Percentiles rank a stretch among this genome's conserved stretches.
phyloP scores from a whole-genome alignment of 2,888 invertebrate species.

The Xylocampa areola region DNA sequence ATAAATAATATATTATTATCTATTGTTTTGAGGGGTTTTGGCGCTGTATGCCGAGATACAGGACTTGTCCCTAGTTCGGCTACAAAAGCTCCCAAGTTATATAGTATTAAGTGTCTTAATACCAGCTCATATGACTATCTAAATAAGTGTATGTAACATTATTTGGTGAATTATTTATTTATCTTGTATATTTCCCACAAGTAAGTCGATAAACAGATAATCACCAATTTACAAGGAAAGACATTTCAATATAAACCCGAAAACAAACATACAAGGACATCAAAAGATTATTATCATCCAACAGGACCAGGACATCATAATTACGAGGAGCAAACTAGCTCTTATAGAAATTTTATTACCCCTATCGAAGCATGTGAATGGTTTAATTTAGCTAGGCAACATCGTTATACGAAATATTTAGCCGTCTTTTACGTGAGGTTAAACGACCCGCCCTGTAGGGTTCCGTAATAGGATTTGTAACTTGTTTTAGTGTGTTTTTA shows the following conservation, averaged over 20 bases:
- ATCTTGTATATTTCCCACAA: too few relatives aligned
- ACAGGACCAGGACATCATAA: slow-evolving; percentile 25
- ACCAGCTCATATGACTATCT: too few relatives aligned
- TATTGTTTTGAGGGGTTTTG: too few relatives aligned
- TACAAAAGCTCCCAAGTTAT: too few relatives aligned
- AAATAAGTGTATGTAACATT: too few relatives aligned
- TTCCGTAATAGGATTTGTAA: slow-evolving; percentile 60
- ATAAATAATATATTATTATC: too few relatives aligned
- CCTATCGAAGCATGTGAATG: slow-evolving; percentile 31
- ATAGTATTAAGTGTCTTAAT: too few relatives aligned
- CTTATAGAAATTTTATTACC: slow-evolving; percentile 46
- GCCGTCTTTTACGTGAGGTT: slow-evolving; percentile 41
- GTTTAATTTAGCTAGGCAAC: slow-evolving; percentile 40
- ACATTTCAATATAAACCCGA: slow-evolving; percentile 1
- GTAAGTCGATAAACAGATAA: neutral
- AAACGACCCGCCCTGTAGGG: slow-evolving; percentile 52
- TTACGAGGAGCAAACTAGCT: slow-evolving; percentile 16
- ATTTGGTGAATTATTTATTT: too few relatives aligned
- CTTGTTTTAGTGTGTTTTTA: slow-evolving; percentile 62
- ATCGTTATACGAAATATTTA: slow-evolving; percentile 31
- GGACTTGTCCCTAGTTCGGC: too few relatives aligned
- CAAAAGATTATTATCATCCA: neutral
- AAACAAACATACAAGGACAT: neutral
- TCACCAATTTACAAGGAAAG: slow-evolving; percentile 6
- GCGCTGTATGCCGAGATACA: too few relatives aligned